Percentiles rank a stretch among this genome's conserved stretches.
phyloP scores from a whole-genome alignment of 1,140 invertebrate genomes.

The Megalonaias nervosa region DNA sequence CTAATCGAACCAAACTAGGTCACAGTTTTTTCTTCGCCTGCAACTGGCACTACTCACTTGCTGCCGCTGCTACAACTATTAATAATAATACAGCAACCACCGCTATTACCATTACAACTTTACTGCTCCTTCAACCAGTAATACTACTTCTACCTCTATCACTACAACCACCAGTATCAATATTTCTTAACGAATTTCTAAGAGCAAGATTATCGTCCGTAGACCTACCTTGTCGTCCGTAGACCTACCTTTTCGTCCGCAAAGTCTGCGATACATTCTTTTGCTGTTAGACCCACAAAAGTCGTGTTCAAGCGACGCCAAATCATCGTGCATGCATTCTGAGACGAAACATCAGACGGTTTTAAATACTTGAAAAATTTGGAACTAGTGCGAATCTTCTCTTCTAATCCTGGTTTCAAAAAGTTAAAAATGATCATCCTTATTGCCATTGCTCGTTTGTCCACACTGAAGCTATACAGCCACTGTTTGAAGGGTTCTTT shows the following conservation, averaged over 20 bases:
- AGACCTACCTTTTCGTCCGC: conserved; percentile 19
- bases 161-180: too few relatives aligned
- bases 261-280: conserved; percentile 20
- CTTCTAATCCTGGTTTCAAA: conserved; percentile 17
- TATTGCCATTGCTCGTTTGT: conserved; percentile 20
- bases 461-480: conserved; percentile 33
- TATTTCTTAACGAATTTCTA: too few relatives aligned
- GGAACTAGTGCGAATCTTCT: conserved; percentile 30
- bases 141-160: too few relatives aligned
- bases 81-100: too few relatives aligned
- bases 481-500: conserved; percentile 27
- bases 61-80: too few relatives aligned
- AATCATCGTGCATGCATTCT: conserved; percentile 28
- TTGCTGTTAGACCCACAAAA: conserved; percentile 32
- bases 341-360: conserved; percentile 15
- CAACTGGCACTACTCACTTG: too few relatives aligned
- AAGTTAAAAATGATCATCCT: conserved; percentile 26
- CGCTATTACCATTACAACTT: too few relatives aligned
- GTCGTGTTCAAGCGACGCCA: conserved; percentile 25
- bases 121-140: too few relatives aligned
- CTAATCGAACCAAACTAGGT: too few relatives aligned
- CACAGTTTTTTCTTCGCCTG: too few relatives aligned
- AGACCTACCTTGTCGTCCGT: too few relatives aligned
- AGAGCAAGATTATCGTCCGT: too few relatives aligned
- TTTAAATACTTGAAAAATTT: conserved; percentile 22